A percentile compares a stretch with the other conserved stretches of the same genome.
phyloP scores from a whole-genome alignment of 1,140 invertebrate genomes.

The Lycorma delicatula region DNA sequence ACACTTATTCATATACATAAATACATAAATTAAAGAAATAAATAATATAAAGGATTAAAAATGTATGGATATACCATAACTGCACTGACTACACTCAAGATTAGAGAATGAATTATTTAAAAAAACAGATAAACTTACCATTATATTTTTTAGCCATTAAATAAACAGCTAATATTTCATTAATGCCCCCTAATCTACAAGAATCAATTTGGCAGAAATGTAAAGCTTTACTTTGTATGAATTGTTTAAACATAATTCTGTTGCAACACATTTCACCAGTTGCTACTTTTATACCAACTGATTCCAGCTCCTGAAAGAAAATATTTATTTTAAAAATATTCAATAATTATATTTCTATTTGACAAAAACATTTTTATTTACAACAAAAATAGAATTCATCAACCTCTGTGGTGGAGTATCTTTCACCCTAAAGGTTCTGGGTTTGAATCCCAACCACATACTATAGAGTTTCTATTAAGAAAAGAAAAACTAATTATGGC shows the following conservation, averaged over 20 bases:
- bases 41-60: no score
- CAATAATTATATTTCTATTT: not conserved
- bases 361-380: no score
- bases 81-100: no score
- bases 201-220: slow-evolving; percentile 88
- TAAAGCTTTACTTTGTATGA: slow-evolving; percentile 67
- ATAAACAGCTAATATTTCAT: slow-evolving; percentile 80
- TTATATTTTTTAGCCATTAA: slow-evolving; percentile 73
- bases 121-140: slow-evolving; percentile 42
- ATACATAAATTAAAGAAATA: no score
- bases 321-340: not conserved
- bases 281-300: slow-evolving; percentile 71
- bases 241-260: slow-evolving; percentile 86
- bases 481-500: no score
- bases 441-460: no score
- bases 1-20: no score
- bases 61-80: no score
- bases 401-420: no score
- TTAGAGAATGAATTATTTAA: no score
- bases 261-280: slow-evolving; percentile 90
- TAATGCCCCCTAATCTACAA: slow-evolving; percentile 76
- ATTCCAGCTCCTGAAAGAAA: slow-evolving; percentile 44
- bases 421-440: no score
- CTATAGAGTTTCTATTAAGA: no score
- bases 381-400: not conserved